A percentile compares a stretch with the other conserved stretches of the same genome.
Evolutionary conservation across 2,113 vertebrate genomes (phyloP).

Genomic region (Indicator maculatus): DNA sequence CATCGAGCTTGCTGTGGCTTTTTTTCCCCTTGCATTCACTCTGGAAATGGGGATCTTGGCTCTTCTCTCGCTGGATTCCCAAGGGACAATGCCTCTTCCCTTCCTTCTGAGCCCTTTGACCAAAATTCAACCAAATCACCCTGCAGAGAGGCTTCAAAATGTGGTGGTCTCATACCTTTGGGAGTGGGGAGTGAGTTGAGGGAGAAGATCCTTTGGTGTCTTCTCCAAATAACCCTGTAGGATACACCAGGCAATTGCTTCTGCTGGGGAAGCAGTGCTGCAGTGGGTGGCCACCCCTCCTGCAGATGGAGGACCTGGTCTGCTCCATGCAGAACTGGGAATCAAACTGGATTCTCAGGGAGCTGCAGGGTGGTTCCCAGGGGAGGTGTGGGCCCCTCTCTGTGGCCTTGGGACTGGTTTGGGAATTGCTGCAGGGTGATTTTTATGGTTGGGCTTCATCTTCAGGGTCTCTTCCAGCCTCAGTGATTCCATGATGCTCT

Average conservation of each 20-base stretch:
- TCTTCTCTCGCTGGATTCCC: background rate
- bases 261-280: background rate
- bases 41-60: background rate
- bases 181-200: background rate
- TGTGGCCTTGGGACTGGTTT: fast-evolving
- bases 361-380: background rate
- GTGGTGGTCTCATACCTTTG: fast-evolving
- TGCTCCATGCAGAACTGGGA: fast-evolving
- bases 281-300: fast-evolving
- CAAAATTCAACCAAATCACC: fast-evolving
- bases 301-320: fast-evolving
- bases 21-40: background rate
- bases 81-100: background rate
- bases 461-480: background rate
- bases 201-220: background rate
- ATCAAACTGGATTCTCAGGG: fast-evolving
- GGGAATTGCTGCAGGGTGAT: fast-evolving
- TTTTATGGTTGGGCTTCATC: background rate
- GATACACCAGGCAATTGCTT: too few species aligned
- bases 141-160: background rate
- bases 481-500: background rate
- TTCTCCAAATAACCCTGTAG: background rate
- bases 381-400: background rate
- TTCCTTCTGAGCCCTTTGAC: background rate
- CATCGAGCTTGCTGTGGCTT: background rate